Conservation (phyloP, 2,888 invertebrate genomes). For the Pegoplata infirma region DNA sequence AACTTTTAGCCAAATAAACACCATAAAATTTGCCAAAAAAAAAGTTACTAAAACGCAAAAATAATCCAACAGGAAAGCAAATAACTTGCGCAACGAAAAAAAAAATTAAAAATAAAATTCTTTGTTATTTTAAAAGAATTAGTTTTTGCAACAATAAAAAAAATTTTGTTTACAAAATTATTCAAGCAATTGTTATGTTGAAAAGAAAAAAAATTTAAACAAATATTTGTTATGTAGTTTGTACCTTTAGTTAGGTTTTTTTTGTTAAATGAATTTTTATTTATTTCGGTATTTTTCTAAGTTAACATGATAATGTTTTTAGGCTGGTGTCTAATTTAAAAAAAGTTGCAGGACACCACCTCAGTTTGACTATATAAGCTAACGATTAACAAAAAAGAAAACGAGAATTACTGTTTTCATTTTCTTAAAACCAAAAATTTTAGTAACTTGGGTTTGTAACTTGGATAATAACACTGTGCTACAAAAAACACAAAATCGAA, state of each 20-base stretch:
- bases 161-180: constrained; percentile 21
- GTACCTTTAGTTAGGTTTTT: background rate
- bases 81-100: background rate
- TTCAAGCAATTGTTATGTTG: constrained; percentile 23
- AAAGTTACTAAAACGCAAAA: background rate
- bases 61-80: background rate
- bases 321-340: no score
- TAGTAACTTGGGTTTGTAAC: no score
- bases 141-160: background rate
- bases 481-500: no score
- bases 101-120: background rate
- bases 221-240: background rate
- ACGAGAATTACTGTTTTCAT: no score
- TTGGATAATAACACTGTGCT: no score
- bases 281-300: no score
- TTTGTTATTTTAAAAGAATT: constrained; percentile 15
- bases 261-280: no score
- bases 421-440: no score
- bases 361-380: no score
- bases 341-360: no score
- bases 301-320: no score
- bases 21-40: constrained; percentile 9
- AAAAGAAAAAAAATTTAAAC: background rate
- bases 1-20: background rate
- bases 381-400: no score